A percentile compares a stretch with the other conserved stretches of the same genome.
Evolutionary conservation across 2,888 invertebrate genomes (phyloP).

Genomic region (Unio delphinus): DNA sequence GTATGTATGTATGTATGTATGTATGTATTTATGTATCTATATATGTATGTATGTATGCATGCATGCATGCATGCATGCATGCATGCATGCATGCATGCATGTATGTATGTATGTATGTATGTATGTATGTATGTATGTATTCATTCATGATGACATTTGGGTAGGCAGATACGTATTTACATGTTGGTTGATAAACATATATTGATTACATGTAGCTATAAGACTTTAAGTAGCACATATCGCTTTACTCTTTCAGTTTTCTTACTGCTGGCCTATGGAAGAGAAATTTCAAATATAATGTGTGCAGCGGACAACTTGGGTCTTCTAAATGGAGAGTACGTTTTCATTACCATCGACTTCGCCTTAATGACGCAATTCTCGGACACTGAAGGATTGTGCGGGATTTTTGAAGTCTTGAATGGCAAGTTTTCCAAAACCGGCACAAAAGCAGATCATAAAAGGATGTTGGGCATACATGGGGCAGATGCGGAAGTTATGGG

Average conservation of each 20-base stretch:
- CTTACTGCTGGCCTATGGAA: constrained; percentile 51
- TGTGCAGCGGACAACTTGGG: constrained; percentile 42
- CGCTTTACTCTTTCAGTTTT: constrained; percentile 40
- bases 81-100: neutral
- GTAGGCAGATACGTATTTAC: neutral
- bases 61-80: neutral
- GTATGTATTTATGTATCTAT: too few species aligned
- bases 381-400: constrained; percentile 3
- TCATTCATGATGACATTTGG: neutral
- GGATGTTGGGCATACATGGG: too few species aligned
- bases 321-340: constrained; percentile 49
- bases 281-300: constrained; percentile 49
- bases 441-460: neutral
- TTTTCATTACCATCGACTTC: constrained; percentile 55
- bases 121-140: neutral
- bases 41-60: neutral
- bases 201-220: neutral
- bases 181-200: neutral
- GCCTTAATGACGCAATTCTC: constrained; percentile 20
- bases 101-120: constrained; percentile 6
- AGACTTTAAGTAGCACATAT: neutral
- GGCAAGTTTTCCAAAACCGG: constrained; percentile 8
- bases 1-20: constrained; percentile 1
- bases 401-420: constrained; percentile 10
- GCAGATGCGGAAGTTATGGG: too few species aligned